Evolutionary conservation across 2,113 vertebrate genomes (phyloP).

Genomic region (Danionella cerebrum): DNA sequence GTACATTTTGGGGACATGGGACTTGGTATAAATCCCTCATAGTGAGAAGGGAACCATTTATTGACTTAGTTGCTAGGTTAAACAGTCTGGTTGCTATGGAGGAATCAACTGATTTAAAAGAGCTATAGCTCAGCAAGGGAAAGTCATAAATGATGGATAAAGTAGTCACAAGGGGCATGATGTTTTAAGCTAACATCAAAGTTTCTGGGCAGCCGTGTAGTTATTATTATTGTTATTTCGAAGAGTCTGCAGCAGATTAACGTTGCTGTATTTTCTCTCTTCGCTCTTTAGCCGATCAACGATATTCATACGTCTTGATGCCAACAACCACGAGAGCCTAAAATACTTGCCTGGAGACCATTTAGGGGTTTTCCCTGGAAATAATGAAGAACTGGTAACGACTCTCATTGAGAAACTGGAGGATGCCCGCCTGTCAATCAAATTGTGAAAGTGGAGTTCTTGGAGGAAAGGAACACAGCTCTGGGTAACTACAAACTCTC

Average conservation of each 20-base stretch:
- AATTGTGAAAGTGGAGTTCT: conserved; percentile 88
- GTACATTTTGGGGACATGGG: no score
- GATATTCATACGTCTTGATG: conserved; percentile 86
- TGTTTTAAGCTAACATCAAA: no score
- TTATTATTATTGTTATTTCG: no score
- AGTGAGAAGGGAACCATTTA: no score
- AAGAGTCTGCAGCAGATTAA: background rate
- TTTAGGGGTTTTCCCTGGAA: conserved; percentile 87
- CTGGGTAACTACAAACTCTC: conserved; percentile 68
- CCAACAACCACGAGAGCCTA: conserved; percentile 78
- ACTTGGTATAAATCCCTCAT: no score
- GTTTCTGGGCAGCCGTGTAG: no score
- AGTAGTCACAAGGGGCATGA: no score
- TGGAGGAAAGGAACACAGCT: conserved; percentile 89
- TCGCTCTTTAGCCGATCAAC: conserved; percentile 75
- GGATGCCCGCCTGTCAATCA: conserved; percentile 89
- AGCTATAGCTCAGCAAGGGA: no score
- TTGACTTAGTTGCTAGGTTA: no score
- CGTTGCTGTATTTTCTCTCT: background rate
- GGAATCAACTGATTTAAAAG: no score
- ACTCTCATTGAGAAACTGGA: conserved; percentile 85
- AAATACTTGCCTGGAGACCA: conserved; percentile 90
- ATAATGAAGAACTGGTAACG: conserved; percentile 85
- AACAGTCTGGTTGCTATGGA: no score
- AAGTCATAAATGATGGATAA: no score